These are phyloP conservation scores for Drusus annulatus DNA, from an alignment of 1,140 invertebrate species.

Conservation along the genomic window DNA sequence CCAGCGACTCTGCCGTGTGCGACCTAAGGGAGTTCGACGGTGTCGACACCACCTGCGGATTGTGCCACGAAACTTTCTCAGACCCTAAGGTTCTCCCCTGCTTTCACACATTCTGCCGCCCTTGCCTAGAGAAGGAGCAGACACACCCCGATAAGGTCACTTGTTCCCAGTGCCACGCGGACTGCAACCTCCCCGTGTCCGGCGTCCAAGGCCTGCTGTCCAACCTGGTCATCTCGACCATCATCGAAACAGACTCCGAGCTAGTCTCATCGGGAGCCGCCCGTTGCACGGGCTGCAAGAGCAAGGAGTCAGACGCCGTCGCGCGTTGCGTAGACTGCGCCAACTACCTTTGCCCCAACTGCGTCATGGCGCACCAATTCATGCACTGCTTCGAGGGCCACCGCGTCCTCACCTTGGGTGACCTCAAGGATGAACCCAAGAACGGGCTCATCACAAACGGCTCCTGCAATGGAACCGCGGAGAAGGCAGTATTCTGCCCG, in stretches of 20 bases:
- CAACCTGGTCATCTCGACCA: conserved; percentile 77
- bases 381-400: conserved; percentile 99
- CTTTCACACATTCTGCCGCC: conserved; percentile 88
- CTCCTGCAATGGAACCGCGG: conserved; percentile 67
- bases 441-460: conserved; percentile 60
- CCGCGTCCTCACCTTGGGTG: conserved; percentile 85
- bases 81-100: conserved; percentile 84
- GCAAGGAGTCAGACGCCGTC: conserved; percentile 87
- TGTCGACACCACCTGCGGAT: conserved; percentile 80
- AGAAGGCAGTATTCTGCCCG: conserved; percentile 84
- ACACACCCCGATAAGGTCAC: conserved; percentile 84
- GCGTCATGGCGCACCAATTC: conserved; percentile 97
- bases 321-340: conserved; percentile 95
- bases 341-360: conserved; percentile 95
- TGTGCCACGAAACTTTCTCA: conserved; percentile 85
- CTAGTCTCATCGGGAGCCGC: conserved; percentile 70
- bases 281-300: conserved; percentile 90
- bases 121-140: conserved; percentile 82
- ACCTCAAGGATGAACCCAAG: conserved; percentile 72
- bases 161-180: conserved; percentile 86
- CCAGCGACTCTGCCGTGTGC: conserved; percentile 85
- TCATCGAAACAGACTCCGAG: conserved; percentile 71
- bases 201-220: conserved; percentile 78
- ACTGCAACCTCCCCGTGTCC: conserved; percentile 74
- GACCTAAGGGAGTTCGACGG: conserved; percentile 74